These are phyloP conservation scores for Drosophila neotestacea DNA, from an alignment of 2,888 invertebrate species.

Conservation along the genomic window DNA sequence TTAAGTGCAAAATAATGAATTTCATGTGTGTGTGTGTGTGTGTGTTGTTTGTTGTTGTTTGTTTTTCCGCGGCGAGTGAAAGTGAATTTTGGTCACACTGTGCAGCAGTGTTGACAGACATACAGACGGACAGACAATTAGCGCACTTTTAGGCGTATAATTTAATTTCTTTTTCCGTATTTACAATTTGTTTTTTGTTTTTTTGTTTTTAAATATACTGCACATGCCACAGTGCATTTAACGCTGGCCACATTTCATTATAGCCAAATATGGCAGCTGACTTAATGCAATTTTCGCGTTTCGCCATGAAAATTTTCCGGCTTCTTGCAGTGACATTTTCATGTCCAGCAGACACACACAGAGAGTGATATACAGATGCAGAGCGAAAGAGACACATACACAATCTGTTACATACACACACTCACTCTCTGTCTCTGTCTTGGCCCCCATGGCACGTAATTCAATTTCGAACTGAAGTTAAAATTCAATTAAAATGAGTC, in stretches of 20 bases:
- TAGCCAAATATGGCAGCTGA: conserved; percentile 57
- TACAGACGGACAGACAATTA: conserved; percentile 24
- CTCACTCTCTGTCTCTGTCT: conserved; percentile 22
- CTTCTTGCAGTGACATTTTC: conserved; percentile 53
- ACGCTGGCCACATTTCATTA: conserved; percentile 59
- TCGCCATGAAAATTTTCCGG: conserved; percentile 53
- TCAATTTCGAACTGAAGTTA: conserved; percentile 82
- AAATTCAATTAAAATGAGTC: conserved; percentile 82
- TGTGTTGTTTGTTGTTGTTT: conserved; percentile 20
- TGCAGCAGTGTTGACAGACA: conserved; percentile 27
- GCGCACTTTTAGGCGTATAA: conserved; percentile 56
- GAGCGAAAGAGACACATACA: conserved; percentile 21
- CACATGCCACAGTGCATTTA: conserved; percentile 44
- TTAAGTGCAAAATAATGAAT: conserved; percentile 82
- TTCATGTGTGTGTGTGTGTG: conserved; percentile 27
- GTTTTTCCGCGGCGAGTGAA: conserved; percentile 35
- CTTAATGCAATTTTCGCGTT: conserved; percentile 75
- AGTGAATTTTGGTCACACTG: conserved; percentile 55
- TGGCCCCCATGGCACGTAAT: conserved; percentile 72
- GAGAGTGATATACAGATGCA: too few species aligned
- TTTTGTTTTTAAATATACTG: background rate
- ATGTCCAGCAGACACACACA: conserved; percentile 30
- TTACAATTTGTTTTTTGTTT: background rate
- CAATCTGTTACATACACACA: background rate
- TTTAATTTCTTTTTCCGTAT: conserved; percentile 30